phyloP scores from a whole-genome alignment of 2,113 vertebrate species.

The Halichoerus grypus region DNA sequence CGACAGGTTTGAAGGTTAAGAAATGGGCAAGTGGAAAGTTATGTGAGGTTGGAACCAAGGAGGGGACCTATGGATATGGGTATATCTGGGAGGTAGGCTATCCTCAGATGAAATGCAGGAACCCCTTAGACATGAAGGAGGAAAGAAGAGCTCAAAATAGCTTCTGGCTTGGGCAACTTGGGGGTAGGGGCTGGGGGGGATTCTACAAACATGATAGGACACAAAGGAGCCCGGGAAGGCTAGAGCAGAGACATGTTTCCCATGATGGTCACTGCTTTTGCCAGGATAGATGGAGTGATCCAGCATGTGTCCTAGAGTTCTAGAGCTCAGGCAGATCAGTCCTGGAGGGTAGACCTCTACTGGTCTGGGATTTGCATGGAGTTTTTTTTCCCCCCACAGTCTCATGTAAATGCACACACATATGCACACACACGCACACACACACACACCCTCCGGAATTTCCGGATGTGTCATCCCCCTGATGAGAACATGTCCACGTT shows the following conservation, averaged over 20 bases:
- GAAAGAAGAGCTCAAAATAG: background rate
- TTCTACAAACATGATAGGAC: background rate
- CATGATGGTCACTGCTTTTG: background rate
- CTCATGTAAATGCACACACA: background rate
- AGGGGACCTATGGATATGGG: background rate
- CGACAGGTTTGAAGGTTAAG: background rate
- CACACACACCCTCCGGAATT: background rate
- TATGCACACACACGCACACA: background rate
- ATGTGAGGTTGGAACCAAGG: background rate
- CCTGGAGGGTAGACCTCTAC: background rate
- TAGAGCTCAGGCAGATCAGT: background rate
- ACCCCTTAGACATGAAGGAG: background rate
- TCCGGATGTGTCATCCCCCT: background rate
- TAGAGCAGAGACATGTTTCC: background rate
- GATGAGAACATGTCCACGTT: slow-evolving; percentile 23
- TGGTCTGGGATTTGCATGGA: background rate
- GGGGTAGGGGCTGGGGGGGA: too few species aligned
- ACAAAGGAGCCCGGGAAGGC: background rate
- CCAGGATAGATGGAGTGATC: background rate
- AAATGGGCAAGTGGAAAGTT: background rate
- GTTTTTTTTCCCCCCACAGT: background rate
- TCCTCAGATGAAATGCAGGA: background rate
- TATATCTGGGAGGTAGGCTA: background rate
- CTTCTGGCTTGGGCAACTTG: background rate
- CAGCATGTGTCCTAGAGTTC: background rate